A percentile compares a stretch with the other conserved stretches of the same genome.
These are phyloP conservation scores for Trichacis sp. DNA, from an alignment of 2,888 invertebrate species.

Conservation along the genomic window DNA sequence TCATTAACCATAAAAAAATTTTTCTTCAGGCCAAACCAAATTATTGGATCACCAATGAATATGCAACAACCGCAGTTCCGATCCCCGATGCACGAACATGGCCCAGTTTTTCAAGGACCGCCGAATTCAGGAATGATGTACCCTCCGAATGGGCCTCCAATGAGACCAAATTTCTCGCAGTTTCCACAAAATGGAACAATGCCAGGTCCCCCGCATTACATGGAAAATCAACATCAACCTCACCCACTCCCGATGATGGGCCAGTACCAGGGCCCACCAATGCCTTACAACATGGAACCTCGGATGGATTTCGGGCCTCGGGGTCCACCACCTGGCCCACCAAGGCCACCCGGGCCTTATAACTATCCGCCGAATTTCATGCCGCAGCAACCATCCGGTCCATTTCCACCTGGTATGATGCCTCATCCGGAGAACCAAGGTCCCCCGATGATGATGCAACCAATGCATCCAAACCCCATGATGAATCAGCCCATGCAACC, in stretches of 20 bases:
- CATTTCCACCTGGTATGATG: slow-evolving; percentile 40
- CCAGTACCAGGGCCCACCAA: slow-evolving; percentile 16
- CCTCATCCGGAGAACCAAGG: slow-evolving; percentile 41
- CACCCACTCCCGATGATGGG: slow-evolving; percentile 47
- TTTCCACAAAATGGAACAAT: slow-evolving; percentile 50
- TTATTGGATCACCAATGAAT: slow-evolving; percentile 26
- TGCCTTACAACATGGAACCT: slow-evolving; percentile 50
- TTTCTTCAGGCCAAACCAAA: too few relatives aligned
- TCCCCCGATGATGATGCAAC: slow-evolving; percentile 42
- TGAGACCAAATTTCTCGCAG: slow-evolving; percentile 42
- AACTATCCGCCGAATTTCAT: slow-evolving; percentile 51
- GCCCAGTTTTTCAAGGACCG: slow-evolving; percentile 53
- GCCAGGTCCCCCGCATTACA: slow-evolving; percentile 53
- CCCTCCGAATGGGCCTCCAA: slow-evolving; percentile 28
- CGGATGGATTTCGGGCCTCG: slow-evolving; percentile 57
- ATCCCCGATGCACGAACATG: slow-evolving; percentile 55
- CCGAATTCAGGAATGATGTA: slow-evolving; percentile 54
- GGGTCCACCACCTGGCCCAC: slow-evolving; percentile 35
- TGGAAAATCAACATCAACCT: slow-evolving; percentile 57
- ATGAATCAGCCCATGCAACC: slow-evolving; percentile 50
- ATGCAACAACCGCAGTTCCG: slow-evolving; percentile 42
- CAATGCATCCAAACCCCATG: slow-evolving; percentile 43
- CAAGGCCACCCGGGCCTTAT: slow-evolving; percentile 37
- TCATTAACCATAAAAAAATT: too few relatives aligned
- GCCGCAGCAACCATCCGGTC: slow-evolving; percentile 42